Conservation (phyloP, 2,888 invertebrate genomes). For the Teleiodes luculella region DNA sequence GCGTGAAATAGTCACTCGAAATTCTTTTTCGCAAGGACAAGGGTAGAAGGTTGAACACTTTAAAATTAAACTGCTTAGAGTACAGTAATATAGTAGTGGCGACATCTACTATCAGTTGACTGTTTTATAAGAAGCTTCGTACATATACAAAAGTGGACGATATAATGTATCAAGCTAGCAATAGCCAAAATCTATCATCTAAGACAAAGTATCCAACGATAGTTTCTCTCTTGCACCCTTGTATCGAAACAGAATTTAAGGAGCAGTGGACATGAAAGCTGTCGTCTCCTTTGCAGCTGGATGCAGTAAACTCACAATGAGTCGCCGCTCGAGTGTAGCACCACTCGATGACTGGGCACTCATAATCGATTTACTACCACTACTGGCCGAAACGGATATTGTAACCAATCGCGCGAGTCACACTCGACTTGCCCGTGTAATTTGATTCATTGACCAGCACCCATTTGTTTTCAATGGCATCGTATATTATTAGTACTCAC, state of each 20-base stretch:
- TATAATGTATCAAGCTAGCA: no score
- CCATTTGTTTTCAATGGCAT: slow-evolving; percentile 16
- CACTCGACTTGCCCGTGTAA: slow-evolving; percentile 19
- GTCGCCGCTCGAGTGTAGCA: background rate
- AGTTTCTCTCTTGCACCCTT: no score
- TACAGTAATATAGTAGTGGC: no score
- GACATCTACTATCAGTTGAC: no score
- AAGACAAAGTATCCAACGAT: no score
- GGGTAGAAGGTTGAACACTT: slow-evolving; percentile 9
- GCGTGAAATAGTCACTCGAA: slow-evolving; percentile 53
- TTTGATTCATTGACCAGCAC: slow-evolving; percentile 22
- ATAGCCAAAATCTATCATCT: no score
- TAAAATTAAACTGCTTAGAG: background rate
- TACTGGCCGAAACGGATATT: slow-evolving; percentile 19
- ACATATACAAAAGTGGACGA: no score
- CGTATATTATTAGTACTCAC: slow-evolving; percentile 7
- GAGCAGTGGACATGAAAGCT: no score
- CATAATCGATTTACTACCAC: slow-evolving; percentile 19
- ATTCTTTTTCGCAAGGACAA: slow-evolving; percentile 29
- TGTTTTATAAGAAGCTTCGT: no score
- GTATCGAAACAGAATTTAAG: no score
- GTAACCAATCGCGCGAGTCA: slow-evolving; percentile 20
- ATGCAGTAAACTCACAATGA: background rate
- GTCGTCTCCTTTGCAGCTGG: background rate
- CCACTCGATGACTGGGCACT: slow-evolving; percentile 15